A percentile compares a stretch with the other conserved stretches of the same genome.
Conservation (phyloP, 2,113 vertebrate genomes). For the Rhinolophus ferrumequinum region DNA sequence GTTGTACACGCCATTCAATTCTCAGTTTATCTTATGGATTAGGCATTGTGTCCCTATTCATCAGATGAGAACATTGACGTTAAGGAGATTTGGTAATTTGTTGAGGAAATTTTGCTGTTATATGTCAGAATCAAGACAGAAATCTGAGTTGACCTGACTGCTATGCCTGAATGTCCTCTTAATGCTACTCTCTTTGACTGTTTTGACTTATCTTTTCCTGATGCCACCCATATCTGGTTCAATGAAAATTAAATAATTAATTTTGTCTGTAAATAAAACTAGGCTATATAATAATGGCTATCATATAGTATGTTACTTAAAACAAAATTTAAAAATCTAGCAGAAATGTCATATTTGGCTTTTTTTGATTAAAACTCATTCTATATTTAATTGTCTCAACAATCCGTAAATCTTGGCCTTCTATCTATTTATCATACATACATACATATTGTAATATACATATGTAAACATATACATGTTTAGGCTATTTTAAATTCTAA, state of each 20-base stretch:
- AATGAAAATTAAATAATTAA: not conserved
- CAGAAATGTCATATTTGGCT: not conserved
- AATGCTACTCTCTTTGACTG: not conserved
- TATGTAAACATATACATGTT: not conserved
- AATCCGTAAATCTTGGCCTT: not conserved
- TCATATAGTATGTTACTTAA: not conserved
- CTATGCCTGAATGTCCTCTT: not conserved
- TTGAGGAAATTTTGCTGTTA: not conserved
- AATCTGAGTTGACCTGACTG: not conserved
- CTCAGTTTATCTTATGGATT: not conserved
- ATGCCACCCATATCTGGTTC: not conserved
- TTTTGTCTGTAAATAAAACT: not conserved
- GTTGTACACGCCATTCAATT: not conserved
- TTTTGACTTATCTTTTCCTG: not conserved
- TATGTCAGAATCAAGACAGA: not conserved
- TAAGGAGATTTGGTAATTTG: not conserved
- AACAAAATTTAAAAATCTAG: not conserved
- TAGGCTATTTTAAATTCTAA: not conserved
- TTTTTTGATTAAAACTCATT: conserved; percentile 29
- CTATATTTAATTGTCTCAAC: not conserved
- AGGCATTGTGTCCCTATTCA: not conserved
- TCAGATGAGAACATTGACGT: not conserved
- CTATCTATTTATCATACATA: not conserved
- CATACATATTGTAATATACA: not conserved
- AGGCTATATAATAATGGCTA: not conserved